These are phyloP conservation scores for Acronicta psi DNA, from an alignment of 2,888 invertebrate genomes.

Conservation along the genomic window DNA sequence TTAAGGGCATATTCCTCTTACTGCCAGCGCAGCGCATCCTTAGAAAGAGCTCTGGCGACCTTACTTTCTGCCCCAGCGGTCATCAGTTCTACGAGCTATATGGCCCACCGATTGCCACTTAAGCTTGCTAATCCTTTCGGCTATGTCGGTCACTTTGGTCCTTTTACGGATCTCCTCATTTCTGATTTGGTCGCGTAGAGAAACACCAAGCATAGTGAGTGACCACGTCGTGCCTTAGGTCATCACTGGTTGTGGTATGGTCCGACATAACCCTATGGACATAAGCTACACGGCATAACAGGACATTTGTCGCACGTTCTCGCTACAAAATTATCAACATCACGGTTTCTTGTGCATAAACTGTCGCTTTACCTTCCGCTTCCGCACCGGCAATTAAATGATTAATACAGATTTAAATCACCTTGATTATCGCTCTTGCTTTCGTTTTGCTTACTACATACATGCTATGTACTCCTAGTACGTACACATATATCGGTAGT, in stretches of 20 bases:
- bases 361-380: constrained; percentile 52
- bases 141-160: no score
- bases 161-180: no score
- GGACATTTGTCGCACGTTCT: constrained; percentile 12
- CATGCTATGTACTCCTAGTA: not conserved
- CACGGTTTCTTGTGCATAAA: constrained; percentile 21
- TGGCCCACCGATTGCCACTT: no score
- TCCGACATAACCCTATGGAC: not conserved
- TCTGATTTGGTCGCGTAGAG: no score
- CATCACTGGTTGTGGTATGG: not conserved
- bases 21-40: no score
- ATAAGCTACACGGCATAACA: not conserved
- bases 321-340: constrained; percentile 3
- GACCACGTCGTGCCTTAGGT: no score
- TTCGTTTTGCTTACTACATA: constrained; percentile 33
- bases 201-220: no score
- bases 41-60: no score
- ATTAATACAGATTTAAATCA: constrained; percentile 46
- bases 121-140: no score
- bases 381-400: constrained; percentile 54
- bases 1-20: no score
- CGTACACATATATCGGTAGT: not conserved
- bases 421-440: constrained; percentile 52
- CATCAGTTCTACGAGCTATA: no score
- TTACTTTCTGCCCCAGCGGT: no score